Conservation (phyloP, 2,797 vertebrate species). For the Trachurus trachurus region DNA sequence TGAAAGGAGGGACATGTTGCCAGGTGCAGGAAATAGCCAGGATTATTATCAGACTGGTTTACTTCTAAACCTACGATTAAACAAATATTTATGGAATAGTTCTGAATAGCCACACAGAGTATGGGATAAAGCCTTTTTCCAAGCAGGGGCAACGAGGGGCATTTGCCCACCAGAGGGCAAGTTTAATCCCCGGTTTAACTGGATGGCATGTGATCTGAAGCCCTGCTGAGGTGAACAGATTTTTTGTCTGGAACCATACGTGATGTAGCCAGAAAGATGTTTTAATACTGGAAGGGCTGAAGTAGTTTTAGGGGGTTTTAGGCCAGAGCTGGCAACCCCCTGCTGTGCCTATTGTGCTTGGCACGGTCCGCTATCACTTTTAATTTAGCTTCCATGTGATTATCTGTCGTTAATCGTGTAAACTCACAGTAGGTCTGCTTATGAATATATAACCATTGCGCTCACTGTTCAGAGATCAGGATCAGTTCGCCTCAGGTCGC, state of each 20-base stretch:
- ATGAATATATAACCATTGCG: background rate
- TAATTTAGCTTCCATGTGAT: conserved; percentile 29
- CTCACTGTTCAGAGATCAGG: conserved; percentile 9
- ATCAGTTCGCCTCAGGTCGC: background rate
- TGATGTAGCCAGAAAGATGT: conserved; percentile 66
- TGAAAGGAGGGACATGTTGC: conserved; percentile 15
- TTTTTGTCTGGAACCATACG: conserved; percentile 57
- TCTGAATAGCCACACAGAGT: conserved; percentile 32
- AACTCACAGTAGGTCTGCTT: background rate
- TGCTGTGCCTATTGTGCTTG: background rate
- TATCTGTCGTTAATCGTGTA: conserved; percentile 43
- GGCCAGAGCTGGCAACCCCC: conserved; percentile 25
- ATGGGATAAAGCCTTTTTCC: conserved; percentile 37
- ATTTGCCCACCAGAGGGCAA: conserved; percentile 44
- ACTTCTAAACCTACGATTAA: conserved; percentile 32
- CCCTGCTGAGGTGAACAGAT: conserved; percentile 75
- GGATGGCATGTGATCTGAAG: conserved; percentile 66
- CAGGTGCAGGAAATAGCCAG: conserved; percentile 17
- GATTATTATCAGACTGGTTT: conserved; percentile 43
- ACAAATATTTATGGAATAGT: conserved; percentile 45
- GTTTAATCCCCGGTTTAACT: conserved; percentile 71
- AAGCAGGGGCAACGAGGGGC: conserved; percentile 29
- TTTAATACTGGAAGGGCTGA: conserved; percentile 35
- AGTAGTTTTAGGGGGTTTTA: conserved; percentile 39
- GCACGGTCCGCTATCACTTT: background rate